phyloP scores from a whole-genome alignment of 2,888 invertebrate species.

The Tipula lateralis region DNA sequence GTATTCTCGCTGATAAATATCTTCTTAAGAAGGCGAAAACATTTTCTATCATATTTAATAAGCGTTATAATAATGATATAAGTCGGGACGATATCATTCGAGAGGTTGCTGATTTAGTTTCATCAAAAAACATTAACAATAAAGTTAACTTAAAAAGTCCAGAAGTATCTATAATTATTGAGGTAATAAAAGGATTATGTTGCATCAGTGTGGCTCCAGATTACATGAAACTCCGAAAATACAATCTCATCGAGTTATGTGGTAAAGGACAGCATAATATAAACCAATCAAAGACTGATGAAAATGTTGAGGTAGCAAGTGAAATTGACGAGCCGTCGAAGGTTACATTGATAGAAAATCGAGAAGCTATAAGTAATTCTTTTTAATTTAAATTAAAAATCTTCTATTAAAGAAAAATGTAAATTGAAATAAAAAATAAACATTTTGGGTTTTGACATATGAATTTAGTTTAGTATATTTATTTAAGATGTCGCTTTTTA shows the following conservation, averaged over 20 bases:
- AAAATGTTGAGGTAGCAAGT: background rate
- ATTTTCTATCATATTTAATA: slow-evolving; percentile 73
- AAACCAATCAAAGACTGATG: background rate
- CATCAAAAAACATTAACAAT: slow-evolving; percentile 63
- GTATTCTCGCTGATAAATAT: slow-evolving; percentile 64
- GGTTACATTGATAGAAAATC: background rate
- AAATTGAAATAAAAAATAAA: background rate
- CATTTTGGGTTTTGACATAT: background rate
- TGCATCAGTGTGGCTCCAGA: slow-evolving; percentile 75
- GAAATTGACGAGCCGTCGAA: background rate
- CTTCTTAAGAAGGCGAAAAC: slow-evolving; percentile 67
- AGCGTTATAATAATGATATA: slow-evolving; percentile 70
- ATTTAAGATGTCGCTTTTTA: background rate
- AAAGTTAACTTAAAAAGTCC: slow-evolving; percentile 75
- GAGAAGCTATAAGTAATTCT: background rate
- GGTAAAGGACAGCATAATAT: background rate
- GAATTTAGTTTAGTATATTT: background rate
- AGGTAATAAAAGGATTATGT: slow-evolving; percentile 75
- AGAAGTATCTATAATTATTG: slow-evolving; percentile 72
- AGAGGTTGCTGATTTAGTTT: slow-evolving; percentile 66
- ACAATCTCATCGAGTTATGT: slow-evolving; percentile 69
- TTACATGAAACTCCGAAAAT: slow-evolving; percentile 74
- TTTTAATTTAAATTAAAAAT: background rate
- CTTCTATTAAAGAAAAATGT: background rate
- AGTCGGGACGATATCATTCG: slow-evolving; percentile 67